Conservation (phyloP, 2,888 invertebrate species). For the Agriopis leucophaearia region DNA sequence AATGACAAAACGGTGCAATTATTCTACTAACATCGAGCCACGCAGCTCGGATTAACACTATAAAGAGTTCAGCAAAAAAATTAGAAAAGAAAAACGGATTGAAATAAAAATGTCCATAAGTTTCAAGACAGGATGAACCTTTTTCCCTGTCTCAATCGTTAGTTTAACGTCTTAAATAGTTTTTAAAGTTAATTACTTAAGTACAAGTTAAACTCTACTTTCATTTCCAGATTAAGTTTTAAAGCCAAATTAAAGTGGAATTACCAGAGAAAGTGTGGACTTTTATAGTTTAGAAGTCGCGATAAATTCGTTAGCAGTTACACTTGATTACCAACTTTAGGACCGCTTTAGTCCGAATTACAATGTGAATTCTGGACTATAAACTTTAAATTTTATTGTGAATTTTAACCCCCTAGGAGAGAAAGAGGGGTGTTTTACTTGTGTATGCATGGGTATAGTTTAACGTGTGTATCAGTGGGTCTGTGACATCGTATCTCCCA, state of each 20-base stretch:
- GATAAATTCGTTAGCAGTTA: conserved; percentile 18
- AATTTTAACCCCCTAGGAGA: background rate
- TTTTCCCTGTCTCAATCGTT: conserved; percentile 6
- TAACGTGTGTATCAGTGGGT: no score
- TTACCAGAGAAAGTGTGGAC: conserved; percentile 27
- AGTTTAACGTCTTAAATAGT: conserved; percentile 19
- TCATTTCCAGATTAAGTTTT: conserved; percentile 34
- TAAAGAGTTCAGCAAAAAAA: no score
- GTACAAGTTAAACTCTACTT: conserved; percentile 28
- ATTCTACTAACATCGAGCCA: no score
- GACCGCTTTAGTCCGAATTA: conserved; percentile 1
- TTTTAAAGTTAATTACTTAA: conserved; percentile 30
- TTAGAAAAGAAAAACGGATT: background rate
- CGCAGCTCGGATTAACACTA: no score
- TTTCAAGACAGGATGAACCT: background rate
- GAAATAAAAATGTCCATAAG: background rate
- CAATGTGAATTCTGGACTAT: conserved; percentile 5
- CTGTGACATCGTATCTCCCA: no score
- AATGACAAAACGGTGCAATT: no score
- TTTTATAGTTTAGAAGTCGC: conserved; percentile 22
- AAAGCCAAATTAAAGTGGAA: conserved; percentile 22
- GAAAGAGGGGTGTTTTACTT: no score
- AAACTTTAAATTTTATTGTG: background rate
- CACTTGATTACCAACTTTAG: conserved; percentile 18
- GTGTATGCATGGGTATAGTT: no score